These are phyloP conservation scores for Sebastes schlegelii DNA, from an alignment of 2,113 vertebrate species.

Conservation along the genomic window DNA sequence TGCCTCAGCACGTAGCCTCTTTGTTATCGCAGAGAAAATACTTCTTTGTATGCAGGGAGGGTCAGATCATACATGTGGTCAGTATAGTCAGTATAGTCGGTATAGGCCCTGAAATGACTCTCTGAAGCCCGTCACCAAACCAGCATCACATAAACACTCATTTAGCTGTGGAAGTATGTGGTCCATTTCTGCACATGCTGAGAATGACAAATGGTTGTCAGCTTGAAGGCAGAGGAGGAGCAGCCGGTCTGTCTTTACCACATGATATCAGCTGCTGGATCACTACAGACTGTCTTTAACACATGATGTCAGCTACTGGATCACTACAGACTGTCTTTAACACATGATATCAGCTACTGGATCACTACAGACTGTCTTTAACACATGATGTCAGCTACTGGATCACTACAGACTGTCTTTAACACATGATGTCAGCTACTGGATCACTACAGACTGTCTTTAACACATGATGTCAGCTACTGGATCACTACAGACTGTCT, in stretches of 20 bases:
- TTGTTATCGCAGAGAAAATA: slow-evolving; percentile 65
- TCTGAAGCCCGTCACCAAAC: slow-evolving; percentile 1
- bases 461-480: slow-evolving; percentile 16
- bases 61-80: slow-evolving; percentile 32
- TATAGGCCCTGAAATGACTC: slow-evolving; percentile 13
- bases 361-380: neutral
- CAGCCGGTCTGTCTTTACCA: slow-evolving; percentile 16
- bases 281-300: neutral
- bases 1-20: slow-evolving; percentile 71
- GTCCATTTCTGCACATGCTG: slow-evolving; percentile 16
- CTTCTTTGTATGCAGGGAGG: slow-evolving; percentile 58
- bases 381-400: slow-evolving; percentile 14
- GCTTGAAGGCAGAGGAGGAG: slow-evolving; percentile 50
- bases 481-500: neutral
- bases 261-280: slow-evolving; percentile 17
- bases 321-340: neutral
- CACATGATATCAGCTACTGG: slow-evolving; percentile 16
- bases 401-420: neutral
- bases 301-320: slow-evolving; percentile 16
- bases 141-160: neutral
- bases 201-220: slow-evolving; percentile 50
- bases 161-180: neutral
- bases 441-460: neutral
- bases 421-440: slow-evolving; percentile 16
- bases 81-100: slow-evolving; percentile 1